Conservation (phyloP, 2,113 vertebrate species). For the Cyprinus carpio region DNA sequence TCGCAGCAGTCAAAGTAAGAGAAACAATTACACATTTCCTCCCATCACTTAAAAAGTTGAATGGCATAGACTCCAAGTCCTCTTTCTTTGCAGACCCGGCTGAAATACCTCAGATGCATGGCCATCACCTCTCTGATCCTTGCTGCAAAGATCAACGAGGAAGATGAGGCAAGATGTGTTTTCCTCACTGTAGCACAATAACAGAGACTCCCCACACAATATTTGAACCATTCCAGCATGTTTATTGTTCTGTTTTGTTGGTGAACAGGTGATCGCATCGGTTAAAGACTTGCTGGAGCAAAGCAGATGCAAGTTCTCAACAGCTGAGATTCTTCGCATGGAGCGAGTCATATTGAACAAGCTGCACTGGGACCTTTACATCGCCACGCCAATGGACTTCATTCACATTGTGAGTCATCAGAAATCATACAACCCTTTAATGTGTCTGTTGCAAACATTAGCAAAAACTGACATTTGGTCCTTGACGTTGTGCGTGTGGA, state of each 20-base stretch:
- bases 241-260: slow-evolving; percentile 77
- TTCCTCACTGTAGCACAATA: not conserved
- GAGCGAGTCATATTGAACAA: slow-evolving; percentile 85
- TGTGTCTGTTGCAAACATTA: slow-evolving; percentile 40
- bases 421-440: not conserved
- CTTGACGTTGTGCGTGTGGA: slow-evolving; percentile 34
- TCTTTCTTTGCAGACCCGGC: slow-evolving; percentile 71
- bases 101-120: slow-evolving; percentile 77
- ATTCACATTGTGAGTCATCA: slow-evolving; percentile 79
- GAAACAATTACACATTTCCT: not conserved
- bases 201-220: not conserved
- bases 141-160: slow-evolving; percentile 81
- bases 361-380: slow-evolving; percentile 86
- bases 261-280: slow-evolving; percentile 81
- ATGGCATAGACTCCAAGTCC: not conserved
- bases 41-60: not conserved
- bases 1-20: slow-evolving; percentile 75
- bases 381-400: slow-evolving; percentile 83
- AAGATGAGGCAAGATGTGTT: slow-evolving; percentile 75
- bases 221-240: not conserved
- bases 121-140: slow-evolving; percentile 80
- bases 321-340: slow-evolving; percentile 85
- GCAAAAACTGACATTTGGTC: slow-evolving; percentile 60
- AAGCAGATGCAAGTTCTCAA: slow-evolving; percentile 81
- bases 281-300: slow-evolving; percentile 79